These are phyloP conservation scores for Pseudochirops corinnae DNA, from an alignment of 2,797 vertebrate genomes.

Conservation along the genomic window DNA sequence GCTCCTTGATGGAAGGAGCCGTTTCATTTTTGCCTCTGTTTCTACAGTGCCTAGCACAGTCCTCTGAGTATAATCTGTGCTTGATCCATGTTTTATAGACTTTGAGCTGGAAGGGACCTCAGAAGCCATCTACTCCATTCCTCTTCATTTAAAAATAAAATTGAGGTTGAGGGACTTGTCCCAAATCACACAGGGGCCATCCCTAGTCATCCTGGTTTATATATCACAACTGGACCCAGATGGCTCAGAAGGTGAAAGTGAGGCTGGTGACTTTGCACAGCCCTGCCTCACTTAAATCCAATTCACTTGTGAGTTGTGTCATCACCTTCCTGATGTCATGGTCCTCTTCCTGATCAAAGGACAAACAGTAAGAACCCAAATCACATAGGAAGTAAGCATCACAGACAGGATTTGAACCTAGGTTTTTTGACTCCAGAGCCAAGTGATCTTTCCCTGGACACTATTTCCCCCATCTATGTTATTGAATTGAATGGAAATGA, in stretches of 20 bases:
- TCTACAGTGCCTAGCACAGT: not conserved
- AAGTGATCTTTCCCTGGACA: not conserved
- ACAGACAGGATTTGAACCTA: not conserved
- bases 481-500: not conserved
- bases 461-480: not conserved
- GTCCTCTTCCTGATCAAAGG: too few relatives aligned
- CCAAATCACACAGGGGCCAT: not conserved
- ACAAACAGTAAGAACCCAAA: too few relatives aligned
- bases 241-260: too few relatives aligned
- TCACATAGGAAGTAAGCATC: not conserved
- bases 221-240: too few relatives aligned
- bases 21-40: not conserved
- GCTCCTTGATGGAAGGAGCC: not conserved
- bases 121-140: not conserved
- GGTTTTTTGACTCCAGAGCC: not conserved
- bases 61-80: not conserved
- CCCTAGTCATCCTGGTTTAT: too few relatives aligned
- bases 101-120: not conserved
- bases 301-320: too few relatives aligned
- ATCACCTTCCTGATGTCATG: too few relatives aligned
- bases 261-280: too few relatives aligned
- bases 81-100: not conserved
- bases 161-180: not conserved
- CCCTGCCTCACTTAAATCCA: too few relatives aligned
- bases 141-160: not conserved